Conservation (phyloP, 2,113 vertebrate genomes). For the Coreoperca whiteheadi region DNA sequence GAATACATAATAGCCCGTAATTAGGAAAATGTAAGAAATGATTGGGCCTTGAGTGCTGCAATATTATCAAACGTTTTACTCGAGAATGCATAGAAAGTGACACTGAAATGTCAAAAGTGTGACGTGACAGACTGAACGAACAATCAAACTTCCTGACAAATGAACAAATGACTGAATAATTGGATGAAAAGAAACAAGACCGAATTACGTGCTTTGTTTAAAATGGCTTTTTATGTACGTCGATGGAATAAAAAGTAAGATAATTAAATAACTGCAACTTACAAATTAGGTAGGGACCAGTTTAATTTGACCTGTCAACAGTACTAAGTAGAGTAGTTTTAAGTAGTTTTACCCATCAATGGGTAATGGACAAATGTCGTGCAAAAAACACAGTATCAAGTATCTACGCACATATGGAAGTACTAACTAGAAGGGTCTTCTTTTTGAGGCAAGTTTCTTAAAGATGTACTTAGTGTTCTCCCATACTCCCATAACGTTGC, state of each 20-base stretch:
- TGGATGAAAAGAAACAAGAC: not conserved
- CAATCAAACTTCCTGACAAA: not conserved
- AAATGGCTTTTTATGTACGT: not conserved
- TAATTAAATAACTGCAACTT: not conserved
- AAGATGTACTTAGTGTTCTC: too few species aligned
- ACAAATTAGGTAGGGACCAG: not conserved
- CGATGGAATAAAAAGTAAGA: not conserved
- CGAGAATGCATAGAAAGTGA: not conserved
- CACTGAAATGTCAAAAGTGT: not conserved
- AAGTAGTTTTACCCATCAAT: not conserved
- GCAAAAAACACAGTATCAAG: too few species aligned
- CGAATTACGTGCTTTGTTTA: not conserved
- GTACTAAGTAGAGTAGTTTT: not conserved
- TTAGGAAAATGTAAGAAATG: constrained; percentile 41
- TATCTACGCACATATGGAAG: too few species aligned
- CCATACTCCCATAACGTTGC: too few species aligned
- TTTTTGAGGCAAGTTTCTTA: too few species aligned
- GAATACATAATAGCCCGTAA: constrained; percentile 50
- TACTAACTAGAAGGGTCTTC: too few species aligned
- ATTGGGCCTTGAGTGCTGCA: not conserved
- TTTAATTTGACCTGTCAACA: too few species aligned
- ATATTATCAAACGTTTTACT: not conserved
- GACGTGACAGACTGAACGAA: not conserved
- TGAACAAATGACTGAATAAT: not conserved
- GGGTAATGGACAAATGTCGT: not conserved